Conservation (phyloP, 2,888 invertebrate genomes). For the Crossocerus cetratus region DNA sequence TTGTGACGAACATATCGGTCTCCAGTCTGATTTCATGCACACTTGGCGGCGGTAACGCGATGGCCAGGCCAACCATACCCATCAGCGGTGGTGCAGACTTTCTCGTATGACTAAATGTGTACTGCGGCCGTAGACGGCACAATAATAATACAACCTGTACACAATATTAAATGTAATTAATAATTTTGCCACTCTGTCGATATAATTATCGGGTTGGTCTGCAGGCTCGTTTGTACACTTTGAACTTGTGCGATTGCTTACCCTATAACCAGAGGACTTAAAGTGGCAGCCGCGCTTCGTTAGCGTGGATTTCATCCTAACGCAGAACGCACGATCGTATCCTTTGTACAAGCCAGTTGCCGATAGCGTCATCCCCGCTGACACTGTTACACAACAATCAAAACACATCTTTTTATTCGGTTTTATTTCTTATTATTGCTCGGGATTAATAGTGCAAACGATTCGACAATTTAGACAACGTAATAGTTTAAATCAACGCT, state of each 20-base stretch:
- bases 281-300: conserved; percentile 98
- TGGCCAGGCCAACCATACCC: conserved; percentile 96
- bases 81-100: conserved; percentile 91
- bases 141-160: conserved; percentile 94
- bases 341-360: conserved; percentile 87
- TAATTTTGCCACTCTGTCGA: conserved; percentile 1
- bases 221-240: neutral
- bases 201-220: neutral
- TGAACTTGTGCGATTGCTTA: conserved; percentile 80
- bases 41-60: conserved; percentile 97
- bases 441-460: too few species aligned
- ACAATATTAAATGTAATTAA: conserved; percentile 20
- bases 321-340: conserved; percentile 94
- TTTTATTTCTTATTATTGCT: too few species aligned
- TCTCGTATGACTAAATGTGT: conserved; percentile 93
- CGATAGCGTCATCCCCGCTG: conserved; percentile 89
- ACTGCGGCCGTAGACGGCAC: conserved; percentile 94
- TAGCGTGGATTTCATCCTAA: conserved; percentile 98
- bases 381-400: conserved; percentile 81
- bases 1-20: conserved; percentile 96
- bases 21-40: conserved; percentile 97
- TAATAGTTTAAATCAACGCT: too few species aligned
- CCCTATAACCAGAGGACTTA: conserved; percentile 96
- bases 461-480: too few species aligned
- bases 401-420: neutral